Percentiles rank a stretch among this genome's conserved stretches.
phyloP scores from a whole-genome alignment of 1,140 invertebrate species.

The Medauroidea extradentata region DNA sequence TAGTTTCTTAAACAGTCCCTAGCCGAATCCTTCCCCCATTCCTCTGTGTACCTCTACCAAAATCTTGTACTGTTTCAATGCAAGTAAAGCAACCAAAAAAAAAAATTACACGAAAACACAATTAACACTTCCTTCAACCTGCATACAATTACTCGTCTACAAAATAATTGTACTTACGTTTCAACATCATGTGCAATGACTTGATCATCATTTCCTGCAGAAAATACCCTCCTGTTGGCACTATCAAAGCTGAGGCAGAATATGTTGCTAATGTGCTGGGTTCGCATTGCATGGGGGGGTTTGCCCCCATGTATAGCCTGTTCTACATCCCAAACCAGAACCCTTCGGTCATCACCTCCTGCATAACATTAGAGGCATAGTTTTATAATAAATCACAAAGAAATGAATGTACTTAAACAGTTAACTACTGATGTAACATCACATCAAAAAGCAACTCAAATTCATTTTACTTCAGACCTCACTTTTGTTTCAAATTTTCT shows the following conservation, averaged over 20 bases:
- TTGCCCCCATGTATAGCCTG: conserved; percentile 62
- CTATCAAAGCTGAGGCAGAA: conserved; percentile 86
- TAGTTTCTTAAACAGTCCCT: too few relatives aligned
- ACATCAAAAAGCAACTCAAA: too few relatives aligned
- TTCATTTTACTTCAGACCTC: too few relatives aligned
- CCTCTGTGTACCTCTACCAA: too few relatives aligned
- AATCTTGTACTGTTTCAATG: too few relatives aligned
- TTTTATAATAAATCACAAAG: not conserved
- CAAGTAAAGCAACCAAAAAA: too few relatives aligned
- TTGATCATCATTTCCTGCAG: conserved; percentile 91
- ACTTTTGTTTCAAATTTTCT: too few relatives aligned
- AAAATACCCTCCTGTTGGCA: conserved; percentile 76
- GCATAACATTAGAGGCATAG: conserved; percentile 17
- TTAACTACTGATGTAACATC: too few relatives aligned
- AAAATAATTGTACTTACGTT: conserved; percentile 56
- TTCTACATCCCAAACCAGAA: conserved; percentile 84
- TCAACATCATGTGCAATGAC: conserved; percentile 80
- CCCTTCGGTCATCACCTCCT: conserved; percentile 89
- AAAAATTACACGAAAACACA: too few relatives aligned
- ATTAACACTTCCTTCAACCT: conserved; percentile 2
- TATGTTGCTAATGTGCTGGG: conserved; percentile 86
- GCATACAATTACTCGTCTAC: conserved; percentile 8
- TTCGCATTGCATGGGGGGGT: conserved; percentile 67
- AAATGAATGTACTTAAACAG: too few relatives aligned
- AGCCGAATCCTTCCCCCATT: too few relatives aligned